Evolutionary conservation across 2,797 vertebrate species (phyloP), one percentile per base, ranked within the genome.

Genomic region (Otolemur crassicaudatus): DNA sequence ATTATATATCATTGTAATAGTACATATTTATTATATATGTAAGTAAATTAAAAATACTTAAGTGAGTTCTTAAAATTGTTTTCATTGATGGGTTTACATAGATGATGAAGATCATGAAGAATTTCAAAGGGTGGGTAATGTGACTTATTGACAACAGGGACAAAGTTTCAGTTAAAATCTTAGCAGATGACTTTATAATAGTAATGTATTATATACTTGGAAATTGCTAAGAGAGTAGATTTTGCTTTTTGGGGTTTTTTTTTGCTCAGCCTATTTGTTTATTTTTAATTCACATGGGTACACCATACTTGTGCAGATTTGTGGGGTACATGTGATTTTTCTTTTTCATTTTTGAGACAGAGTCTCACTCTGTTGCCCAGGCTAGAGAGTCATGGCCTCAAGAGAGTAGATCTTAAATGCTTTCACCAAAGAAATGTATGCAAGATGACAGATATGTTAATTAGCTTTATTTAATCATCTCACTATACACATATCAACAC

Each of bases 41-140:
- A 92, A 86, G 43, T 86, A 87, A 97, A 90, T 81, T 91, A 77
- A 92, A 92, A n/a, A 2, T 84, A 58, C n/a, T 91, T 19, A n/a
- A 46, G 7, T 56, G 56, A 8, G 5, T 89, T 40, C n/a, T 93
- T 93, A n/a, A 93, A 92, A 93, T 67, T 60, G 2, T 92, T 94
- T 95, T 96, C 76, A 88, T 5, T 61, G 40, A 40, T 79, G 83
- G 20, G 3, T 83, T 93, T 94, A 69, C 77, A 25, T 90, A 77
- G 73, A 58, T 91, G 61, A 43, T 88, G 37, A 73, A 87, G 27
- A 56, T 79, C 23, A 76, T 72, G 76, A 79, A 94, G 77, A 84
- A 86, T 69, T 53, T 11, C 13, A 95, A 31, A 16, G 29, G 17
- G 12, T 73, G 40, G 73, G 58, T 49, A 81, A 22, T 56, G 75